These are phyloP conservation scores for Dascillus cervinus DNA, from an alignment of 2,888 invertebrate genomes.

Conservation along the genomic window DNA sequence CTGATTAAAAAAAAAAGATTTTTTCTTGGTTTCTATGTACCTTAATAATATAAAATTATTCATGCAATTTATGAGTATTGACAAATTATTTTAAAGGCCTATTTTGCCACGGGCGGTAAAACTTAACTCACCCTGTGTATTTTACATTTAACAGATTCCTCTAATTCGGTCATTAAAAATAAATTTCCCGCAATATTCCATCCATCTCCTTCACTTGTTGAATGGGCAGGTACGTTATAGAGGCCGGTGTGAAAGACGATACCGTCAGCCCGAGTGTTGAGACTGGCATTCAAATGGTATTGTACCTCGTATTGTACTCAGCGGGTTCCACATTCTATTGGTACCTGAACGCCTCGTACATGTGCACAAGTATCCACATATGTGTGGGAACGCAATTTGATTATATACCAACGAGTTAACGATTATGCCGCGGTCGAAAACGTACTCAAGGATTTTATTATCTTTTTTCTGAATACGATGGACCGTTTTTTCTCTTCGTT, in stretches of 20 bases:
- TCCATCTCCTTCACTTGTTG: constrained; percentile 19
- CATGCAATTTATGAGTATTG: too few relatives aligned
- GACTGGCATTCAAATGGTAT: constrained; percentile 15
- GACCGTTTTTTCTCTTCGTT: too few relatives aligned
- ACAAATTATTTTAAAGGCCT: too few relatives aligned
- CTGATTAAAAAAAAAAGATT: too few relatives aligned
- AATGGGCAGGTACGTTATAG: constrained; percentile 16
- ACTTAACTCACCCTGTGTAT: too few relatives aligned
- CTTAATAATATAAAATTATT: too few relatives aligned
- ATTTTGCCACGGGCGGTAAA: too few relatives aligned
- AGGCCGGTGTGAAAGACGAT: constrained; percentile 17
- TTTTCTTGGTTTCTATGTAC: too few relatives aligned
- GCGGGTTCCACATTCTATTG: constrained; percentile 16
- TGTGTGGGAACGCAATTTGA: constrained; percentile 16
- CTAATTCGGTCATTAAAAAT: constrained; percentile 19
- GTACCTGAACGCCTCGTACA: constrained; percentile 13
- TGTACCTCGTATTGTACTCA: constrained; percentile 15
- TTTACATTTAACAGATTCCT: constrained; percentile 11
- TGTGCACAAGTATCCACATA: constrained; percentile 8
- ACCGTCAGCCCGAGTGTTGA: constrained; percentile 15
- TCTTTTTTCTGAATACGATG: too few relatives aligned
- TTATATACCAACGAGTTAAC: too few relatives aligned
- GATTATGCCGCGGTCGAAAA: too few relatives aligned
- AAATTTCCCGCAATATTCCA: constrained; percentile 16
- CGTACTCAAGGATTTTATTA: too few relatives aligned